Conservation (phyloP, 2,888 invertebrate species). For the Sycophila texana region DNA sequence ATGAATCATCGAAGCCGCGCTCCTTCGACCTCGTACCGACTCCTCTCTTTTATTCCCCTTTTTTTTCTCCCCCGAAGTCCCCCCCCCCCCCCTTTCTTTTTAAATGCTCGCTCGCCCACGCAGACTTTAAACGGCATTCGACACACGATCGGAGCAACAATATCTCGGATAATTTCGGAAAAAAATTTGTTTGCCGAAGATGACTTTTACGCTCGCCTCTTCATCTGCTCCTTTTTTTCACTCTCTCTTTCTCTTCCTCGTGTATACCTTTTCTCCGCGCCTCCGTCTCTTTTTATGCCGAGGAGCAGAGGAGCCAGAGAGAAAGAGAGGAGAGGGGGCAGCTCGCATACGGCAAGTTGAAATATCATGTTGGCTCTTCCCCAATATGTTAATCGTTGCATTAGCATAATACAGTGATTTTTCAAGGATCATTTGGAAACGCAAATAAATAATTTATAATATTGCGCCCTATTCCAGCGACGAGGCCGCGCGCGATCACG, state of each 20-base stretch:
- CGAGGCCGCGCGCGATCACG: slow-evolving; percentile 50
- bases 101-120: slow-evolving; percentile 1
- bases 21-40: background rate
- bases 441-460: slow-evolving; percentile 76
- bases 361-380: slow-evolving; percentile 72
- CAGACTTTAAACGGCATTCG: slow-evolving; percentile 25
- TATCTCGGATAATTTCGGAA: slow-evolving; percentile 41
- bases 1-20: slow-evolving; percentile 54
- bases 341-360: slow-evolving; percentile 66
- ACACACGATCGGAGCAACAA: slow-evolving; percentile 8
- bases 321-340: background rate
- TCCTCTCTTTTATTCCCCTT: slow-evolving; percentile 12
- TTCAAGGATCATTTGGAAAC: slow-evolving; percentile 75
- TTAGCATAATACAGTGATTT: slow-evolving; percentile 76
- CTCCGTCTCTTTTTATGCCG: slow-evolving; percentile 39
- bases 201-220: slow-evolving; percentile 50
- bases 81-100: background rate
- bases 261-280: slow-evolving; percentile 9
- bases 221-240: slow-evolving; percentile 10
- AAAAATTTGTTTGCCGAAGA: slow-evolving; percentile 50
- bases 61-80: slow-evolving; percentile 6
- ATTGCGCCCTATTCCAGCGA: slow-evolving; percentile 69
- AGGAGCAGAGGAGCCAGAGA: background rate
- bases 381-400: slow-evolving; percentile 74
- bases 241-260: background rate